A percentile compares a stretch with the other conserved stretches of the same genome.
Conservation (phyloP, 2,797 vertebrate species). For the Melanotaenia maccullochi region DNA sequence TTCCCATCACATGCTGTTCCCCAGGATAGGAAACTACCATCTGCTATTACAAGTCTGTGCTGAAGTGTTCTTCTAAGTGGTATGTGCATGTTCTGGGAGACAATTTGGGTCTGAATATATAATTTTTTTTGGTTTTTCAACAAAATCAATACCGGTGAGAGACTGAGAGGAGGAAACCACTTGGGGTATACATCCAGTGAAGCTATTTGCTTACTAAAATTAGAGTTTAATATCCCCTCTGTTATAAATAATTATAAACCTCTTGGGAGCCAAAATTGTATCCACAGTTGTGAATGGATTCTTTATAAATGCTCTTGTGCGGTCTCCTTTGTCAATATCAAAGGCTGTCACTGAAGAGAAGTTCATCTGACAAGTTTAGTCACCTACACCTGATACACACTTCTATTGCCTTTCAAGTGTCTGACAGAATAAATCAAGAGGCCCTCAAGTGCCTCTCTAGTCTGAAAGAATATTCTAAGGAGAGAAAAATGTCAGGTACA, state of each 20-base stretch:
- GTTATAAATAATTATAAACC: too few relatives aligned
- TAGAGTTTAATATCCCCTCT: constrained; percentile 25
- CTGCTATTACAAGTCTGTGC: background rate
- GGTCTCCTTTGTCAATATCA: background rate
- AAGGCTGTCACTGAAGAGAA: background rate
- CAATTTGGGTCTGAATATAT: constrained; percentile 16
- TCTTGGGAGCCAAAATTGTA: too few relatives aligned
- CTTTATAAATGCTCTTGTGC: background rate
- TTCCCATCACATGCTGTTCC: constrained; percentile 47
- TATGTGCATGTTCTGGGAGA: constrained; percentile 16
- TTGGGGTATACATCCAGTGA: constrained; percentile 14
- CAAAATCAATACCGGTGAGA: constrained; percentile 17
- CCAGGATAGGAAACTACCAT: constrained; percentile 23
- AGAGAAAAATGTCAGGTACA: background rate
- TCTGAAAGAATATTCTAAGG: constrained; percentile 6
- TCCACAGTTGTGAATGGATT: background rate
- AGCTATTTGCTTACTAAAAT: constrained; percentile 26
- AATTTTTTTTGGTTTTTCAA: background rate
- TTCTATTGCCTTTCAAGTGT: background rate
- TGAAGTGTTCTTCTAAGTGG: constrained; percentile 12
- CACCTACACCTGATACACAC: background rate
- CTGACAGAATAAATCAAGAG: constrained; percentile 10
- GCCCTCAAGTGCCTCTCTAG: constrained; percentile 5
- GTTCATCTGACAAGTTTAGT: constrained; percentile 6
- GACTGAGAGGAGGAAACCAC: constrained; percentile 9